Evolutionary conservation across 2,113 vertebrate genomes (phyloP), one percentile per base, ranked within the genome.

Genomic region (Aptenodytes patagonicus): DNA sequence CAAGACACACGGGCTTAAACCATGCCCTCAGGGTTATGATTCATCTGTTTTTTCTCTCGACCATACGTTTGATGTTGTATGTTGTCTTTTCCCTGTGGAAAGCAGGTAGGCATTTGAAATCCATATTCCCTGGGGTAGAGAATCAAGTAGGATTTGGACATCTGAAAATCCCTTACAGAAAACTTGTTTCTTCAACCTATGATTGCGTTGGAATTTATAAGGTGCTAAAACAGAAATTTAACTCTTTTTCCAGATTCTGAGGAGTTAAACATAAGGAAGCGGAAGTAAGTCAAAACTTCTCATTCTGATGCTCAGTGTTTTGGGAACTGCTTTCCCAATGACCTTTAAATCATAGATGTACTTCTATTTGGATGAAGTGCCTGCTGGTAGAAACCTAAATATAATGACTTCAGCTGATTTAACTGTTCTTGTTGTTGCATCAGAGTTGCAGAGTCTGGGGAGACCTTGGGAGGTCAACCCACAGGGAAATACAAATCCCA

Each of bases 261-360:
- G 16, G 98, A 98, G 51, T 78, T 97, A 18, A 98, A 98, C 36
- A 21, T 99, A 86, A 98, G 99, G 91, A 98, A 98, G 70, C 95
- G 99, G 93, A 98, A 98, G 99, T 99, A 97, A 98, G 97, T 96
- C 4, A 26, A 1, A 44, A n/a, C 47, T n/a, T 54, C 64, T 75
- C 11, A 13, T 70, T 83, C 29, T 32, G 55, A n/a, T 68, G 26
- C 61, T 90, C 17, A 20, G 8, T 52, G 6, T 57, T 85, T 62
- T 19, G 51, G 58, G 60, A 90, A 15, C 5, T 78, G 24, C 84
- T 93, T 86, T 79, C 70, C n/a, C 47, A n/a, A 3, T 20, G 40
- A 31, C 18, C n/a, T 58, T 82, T 79, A 65, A 57, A 57, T 76
- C 38, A 6, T 24, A 51, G 28, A 36, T 36, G 4, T 26, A 5